Base-by-base conservation (phyloP, 2,888 invertebrate species). In the Notodonta ziczac region DNA sequence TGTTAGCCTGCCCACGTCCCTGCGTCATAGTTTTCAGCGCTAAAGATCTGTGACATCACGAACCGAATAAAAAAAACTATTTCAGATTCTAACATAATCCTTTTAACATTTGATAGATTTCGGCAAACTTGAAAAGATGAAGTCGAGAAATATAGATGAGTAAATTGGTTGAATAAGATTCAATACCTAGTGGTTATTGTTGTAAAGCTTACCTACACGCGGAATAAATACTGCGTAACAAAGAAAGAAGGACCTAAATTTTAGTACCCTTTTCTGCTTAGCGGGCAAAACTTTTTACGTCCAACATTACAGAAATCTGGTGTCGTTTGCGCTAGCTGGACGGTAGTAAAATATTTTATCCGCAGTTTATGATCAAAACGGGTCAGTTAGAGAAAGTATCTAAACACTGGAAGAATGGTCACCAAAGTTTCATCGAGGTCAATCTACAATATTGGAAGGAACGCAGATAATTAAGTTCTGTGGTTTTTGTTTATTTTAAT, bases 281-380 rank as follows among this genome's bases (percentile, higher is more conserved):
- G 80, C 82, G 81, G 77, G 76, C 82, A 80, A 81, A 78, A 81
- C 73, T 68, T 82, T 82, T 84, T 80, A 81, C 68, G 62, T 60
- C 60, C 60, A 50, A 66, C 76, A 72, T 83, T 76, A 82, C 70
- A n/a, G 76, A 74, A 76, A 78, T 74, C 77, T 80, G 82, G 78
- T 80, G 83, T 84, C 83, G 83, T 76, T 74, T 67, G 74, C 72
- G 61, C 66, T 58, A 66, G 73, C 73, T 73, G 73, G 69, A 63
- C 67, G 76, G 80, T 64, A 78, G 77, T 89, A 87, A 90, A 90
- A 83, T 79, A 81, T 84, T 83, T 83, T 85, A 87, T 85, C 77
- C 78, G 66, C 78, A 76, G 70, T 89, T 90, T 89, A 90, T 82
- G 87, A 85, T 72, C 63, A 61, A 59, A 67, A 73, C 72, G 78